phyloP scores from a whole-genome alignment of 2,113 vertebrate genomes.

The Epinephelus fuscoguttatus region DNA sequence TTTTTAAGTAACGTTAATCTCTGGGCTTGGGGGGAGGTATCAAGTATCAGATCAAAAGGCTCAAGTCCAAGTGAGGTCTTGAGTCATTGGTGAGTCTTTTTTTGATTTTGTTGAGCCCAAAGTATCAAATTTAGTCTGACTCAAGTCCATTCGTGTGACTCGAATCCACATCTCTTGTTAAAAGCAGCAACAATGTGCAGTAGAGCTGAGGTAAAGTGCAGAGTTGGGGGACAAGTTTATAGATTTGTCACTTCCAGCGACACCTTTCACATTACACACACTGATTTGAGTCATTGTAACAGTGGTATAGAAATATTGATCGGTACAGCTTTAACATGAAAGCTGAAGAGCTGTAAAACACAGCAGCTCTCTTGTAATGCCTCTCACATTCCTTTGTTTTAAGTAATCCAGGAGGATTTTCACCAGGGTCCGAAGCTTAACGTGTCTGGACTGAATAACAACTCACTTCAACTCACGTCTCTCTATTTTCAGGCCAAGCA shows the following conservation, averaged over 20 bases:
- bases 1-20: too few species aligned
- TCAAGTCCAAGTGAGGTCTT: too few species aligned
- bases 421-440: neutral
- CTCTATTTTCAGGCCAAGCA: slow-evolving; percentile 60
- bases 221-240: neutral
- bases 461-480: neutral
- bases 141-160: too few species aligned
- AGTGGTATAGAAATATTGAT: neutral
- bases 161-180: too few species aligned
- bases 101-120: too few species aligned
- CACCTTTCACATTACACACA: neutral
- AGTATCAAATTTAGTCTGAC: too few species aligned
- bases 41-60: too few species aligned
- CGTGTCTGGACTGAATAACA: slow-evolving; percentile 12
- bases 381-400: slow-evolving; percentile 24
- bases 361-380: slow-evolving; percentile 15
- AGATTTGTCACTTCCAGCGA: neutral
- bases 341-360: slow-evolving; percentile 4
- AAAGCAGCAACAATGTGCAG: neutral
- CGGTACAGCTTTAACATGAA: neutral
- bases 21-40: too few species aligned
- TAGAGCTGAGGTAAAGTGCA: too few species aligned
- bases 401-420: slow-evolving; percentile 34
- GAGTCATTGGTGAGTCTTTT: too few species aligned
- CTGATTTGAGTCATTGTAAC: slow-evolving; percentile 2